Evolutionary conservation across 2,888 invertebrate genomes (phyloP).

Genomic region (Oscheius myriophilus): DNA sequence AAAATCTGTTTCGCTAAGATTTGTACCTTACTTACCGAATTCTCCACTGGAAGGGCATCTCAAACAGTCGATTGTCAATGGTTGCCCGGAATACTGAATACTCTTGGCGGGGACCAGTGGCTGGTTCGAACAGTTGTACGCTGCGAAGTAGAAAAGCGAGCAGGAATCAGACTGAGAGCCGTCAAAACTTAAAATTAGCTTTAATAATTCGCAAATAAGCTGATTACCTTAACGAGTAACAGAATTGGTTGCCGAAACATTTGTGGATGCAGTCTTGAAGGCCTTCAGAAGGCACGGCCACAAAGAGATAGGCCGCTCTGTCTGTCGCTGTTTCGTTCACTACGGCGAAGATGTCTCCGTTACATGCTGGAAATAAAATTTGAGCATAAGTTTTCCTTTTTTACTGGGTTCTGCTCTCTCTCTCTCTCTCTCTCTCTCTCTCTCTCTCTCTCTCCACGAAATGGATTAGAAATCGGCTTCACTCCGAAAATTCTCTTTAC

Average conservation of each 20-base stretch:
- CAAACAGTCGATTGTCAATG: slow-evolving; percentile 61
- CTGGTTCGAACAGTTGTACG: slow-evolving; percentile 54
- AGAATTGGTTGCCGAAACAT: slow-evolving; percentile 66
- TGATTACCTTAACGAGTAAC: slow-evolving; percentile 53
- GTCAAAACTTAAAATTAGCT: slow-evolving; percentile 40
- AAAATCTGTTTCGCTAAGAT: slow-evolving; percentile 4
- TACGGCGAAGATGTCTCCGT: slow-evolving; percentile 52
- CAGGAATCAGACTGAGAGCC: slow-evolving; percentile 45
- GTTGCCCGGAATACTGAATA: slow-evolving; percentile 41
- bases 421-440: too few relatives aligned
- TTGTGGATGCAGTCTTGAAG: slow-evolving; percentile 60
- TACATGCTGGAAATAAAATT: slow-evolving; percentile 51
- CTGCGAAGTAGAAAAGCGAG: slow-evolving; percentile 56
- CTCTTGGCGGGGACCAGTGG: slow-evolving; percentile 39
- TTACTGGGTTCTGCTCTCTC: too few relatives aligned
- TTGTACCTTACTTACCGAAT: slow-evolving; percentile 47
- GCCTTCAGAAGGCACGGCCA: slow-evolving; percentile 37
- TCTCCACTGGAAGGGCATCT: slow-evolving; percentile 60
- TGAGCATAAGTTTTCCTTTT: background rate
- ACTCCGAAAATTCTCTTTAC: too few relatives aligned
- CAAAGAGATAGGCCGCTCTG: slow-evolving; percentile 52
- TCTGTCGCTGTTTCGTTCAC: slow-evolving; percentile 49
- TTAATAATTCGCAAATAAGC: background rate
- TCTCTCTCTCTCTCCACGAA: too few relatives aligned
- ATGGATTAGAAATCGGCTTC: too few relatives aligned